A percentile compares a stretch with the other conserved stretches of the same genome.
phyloP scores from a whole-genome alignment of 2,113 vertebrate species.

The Heliornis fulica region DNA sequence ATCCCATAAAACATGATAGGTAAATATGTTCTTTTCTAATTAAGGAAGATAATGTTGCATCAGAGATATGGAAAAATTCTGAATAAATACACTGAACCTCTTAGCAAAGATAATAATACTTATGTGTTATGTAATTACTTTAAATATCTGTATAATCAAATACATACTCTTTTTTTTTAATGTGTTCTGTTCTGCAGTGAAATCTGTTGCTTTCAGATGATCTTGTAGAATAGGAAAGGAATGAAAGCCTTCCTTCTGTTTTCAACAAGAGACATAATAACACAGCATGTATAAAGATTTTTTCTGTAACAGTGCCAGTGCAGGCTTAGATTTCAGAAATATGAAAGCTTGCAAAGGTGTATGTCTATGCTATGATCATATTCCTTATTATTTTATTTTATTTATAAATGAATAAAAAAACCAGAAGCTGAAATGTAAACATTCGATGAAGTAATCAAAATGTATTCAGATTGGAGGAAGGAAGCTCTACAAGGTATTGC shows the following conservation, averaged over 20 bases:
- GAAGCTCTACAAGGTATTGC: not conserved
- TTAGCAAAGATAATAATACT: constrained; percentile 15
- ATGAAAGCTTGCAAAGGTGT: not conserved
- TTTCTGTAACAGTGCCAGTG: not conserved
- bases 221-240: not conserved
- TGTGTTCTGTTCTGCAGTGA: not conserved
- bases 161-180: not conserved
- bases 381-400: not conserved
- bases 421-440: not conserved
- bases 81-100: constrained; percentile 7
- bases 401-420: too few relatives aligned
- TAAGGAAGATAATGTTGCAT: not conserved
- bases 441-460: not conserved
- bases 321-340: not conserved
- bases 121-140: not conserved
- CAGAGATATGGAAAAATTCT: not conserved
- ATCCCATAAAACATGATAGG: not conserved
- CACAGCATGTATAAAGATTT: not conserved
- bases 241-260: not conserved
- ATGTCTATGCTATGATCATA: not conserved
- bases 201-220: not conserved
- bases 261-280: not conserved
- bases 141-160: constrained; percentile 23
- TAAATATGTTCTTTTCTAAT: constrained; percentile 36
- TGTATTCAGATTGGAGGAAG: not conserved